Conservation (phyloP, 2,797 vertebrate species). For the Hippopotamyrus pictus region DNA sequence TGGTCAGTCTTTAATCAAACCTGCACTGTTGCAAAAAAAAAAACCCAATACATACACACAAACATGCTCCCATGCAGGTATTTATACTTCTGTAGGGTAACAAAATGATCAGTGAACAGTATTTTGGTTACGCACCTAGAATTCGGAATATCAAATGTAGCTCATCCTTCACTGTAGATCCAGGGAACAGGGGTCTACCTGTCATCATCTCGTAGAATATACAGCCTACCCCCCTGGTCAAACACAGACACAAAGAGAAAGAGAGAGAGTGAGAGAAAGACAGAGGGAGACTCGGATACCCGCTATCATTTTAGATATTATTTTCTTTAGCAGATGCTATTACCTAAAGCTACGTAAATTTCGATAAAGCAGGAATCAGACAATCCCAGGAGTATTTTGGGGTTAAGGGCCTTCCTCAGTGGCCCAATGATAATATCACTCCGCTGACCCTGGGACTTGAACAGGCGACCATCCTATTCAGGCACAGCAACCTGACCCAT, state of each 20-base stretch:
- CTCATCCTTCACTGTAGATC: conserved; percentile 67
- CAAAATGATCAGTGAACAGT: neutral
- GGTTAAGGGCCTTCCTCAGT: neutral
- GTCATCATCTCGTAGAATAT: conserved; percentile 71
- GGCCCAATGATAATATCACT: neutral
- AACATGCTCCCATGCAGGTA: neutral
- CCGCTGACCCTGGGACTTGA: neutral
- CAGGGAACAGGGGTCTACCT: conserved; percentile 65
- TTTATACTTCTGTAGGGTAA: neutral
- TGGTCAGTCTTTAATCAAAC: neutral
- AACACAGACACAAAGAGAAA: neutral
- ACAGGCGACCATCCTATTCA: neutral
- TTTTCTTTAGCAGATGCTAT: neutral
- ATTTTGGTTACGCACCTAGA: conserved; percentile 51
- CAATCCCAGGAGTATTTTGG: neutral
- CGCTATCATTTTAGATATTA: neutral
- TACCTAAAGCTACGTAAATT: neutral
- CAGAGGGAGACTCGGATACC: neutral
- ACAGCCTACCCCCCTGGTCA: conserved; percentile 64
- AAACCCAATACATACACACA: neutral
- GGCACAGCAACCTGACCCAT: neutral
- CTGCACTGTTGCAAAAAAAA: neutral
- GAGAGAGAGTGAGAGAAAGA: neutral
- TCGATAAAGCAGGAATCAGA: neutral
- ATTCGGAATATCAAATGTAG: conserved; percentile 69